Evolutionary conservation across 2,797 vertebrate genomes (phyloP), one percentile per base, ranked within the genome.

Genomic region (Gymnopithys bicolor): DNA sequence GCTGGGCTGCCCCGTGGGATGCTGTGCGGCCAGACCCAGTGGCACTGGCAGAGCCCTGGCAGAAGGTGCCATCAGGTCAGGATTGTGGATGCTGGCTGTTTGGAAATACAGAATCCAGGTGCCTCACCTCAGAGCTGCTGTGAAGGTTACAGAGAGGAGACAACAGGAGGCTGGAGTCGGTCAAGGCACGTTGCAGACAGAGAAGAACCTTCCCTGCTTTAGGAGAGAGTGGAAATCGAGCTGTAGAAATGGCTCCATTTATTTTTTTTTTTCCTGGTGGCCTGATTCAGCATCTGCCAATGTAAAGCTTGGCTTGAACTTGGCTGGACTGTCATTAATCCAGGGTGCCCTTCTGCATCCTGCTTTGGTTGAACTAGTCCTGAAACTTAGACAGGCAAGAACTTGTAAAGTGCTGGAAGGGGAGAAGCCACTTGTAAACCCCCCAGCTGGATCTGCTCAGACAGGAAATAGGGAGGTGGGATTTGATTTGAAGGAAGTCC

Each of bases 1-100:
- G 25, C 39, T 73, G 84, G 63, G 71, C 75, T 84, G 70, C 30
- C 46, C 46, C 3, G 0, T 0, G 10, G 56, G 43, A 19, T 18
- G 37, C 63, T 43, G 63, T 8, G 63, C 0, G 1, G 77, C 16
- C 2, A 0, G 45, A 49, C 17, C 11, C 0, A 0, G 22, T 45
- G 52, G 28, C 67, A 19, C 30, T 15, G 7, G 56, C 52, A 84
- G 52, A 86, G 73, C 70, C 28, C 37, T 4, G 51, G 74, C 23
- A 89, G 75, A 51, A 84, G 80, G 39, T 37, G 64, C 63, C 58
- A 14, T 15, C 0, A 0, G 45, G n/a, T 63, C 46, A 68, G 60
- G 52, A 55, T 0, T 85, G 79, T 0, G 7, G 43, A 24, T 51
- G 60, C 52, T 55, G 55, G 12, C 0, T 1, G 7, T 9, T 46